Percentiles rank a stretch among this genome's conserved stretches.
These are phyloP conservation scores for Sphenopsis melanotis DNA, from an alignment of 2,797 vertebrate species.

Conservation along the genomic window DNA sequence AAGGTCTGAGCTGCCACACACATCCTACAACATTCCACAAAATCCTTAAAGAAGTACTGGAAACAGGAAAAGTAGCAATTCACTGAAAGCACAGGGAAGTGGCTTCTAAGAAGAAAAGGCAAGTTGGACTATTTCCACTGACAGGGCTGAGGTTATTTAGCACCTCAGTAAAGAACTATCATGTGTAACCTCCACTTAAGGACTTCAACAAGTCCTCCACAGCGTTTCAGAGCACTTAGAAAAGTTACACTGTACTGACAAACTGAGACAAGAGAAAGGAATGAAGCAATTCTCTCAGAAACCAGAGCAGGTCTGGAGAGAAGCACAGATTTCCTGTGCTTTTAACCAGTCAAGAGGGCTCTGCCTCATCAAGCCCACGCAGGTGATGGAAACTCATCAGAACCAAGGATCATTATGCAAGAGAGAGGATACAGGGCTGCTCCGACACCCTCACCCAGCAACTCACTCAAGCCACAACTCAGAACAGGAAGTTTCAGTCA, in stretches of 20 bases:
- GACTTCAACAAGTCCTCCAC: background rate
- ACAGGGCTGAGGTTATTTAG: background rate
- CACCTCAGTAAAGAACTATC: background rate
- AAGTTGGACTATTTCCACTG: background rate
- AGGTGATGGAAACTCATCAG: conserved; percentile 35
- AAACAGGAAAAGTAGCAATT: background rate
- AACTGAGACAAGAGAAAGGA: background rate
- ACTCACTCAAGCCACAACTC: conserved; percentile 34
- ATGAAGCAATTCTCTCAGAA: background rate
- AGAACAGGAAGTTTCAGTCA: conserved; percentile 62
- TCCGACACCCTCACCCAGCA: background rate
- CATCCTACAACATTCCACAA: background rate
- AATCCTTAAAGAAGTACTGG: background rate
- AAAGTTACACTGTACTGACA: background rate
- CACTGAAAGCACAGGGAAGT: background rate
- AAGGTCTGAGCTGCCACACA: background rate
- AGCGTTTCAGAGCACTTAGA: background rate
- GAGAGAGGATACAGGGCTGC: conserved; percentile 7
- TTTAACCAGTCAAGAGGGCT: background rate
- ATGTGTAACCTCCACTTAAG: background rate
- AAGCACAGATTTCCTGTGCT: conserved; percentile 18
- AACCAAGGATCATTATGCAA: conserved; percentile 28
- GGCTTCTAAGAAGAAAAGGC: background rate
- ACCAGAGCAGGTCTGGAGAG: background rate
- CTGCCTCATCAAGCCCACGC: conserved; percentile 25